Base-by-base conservation (phyloP, 2,113 vertebrate species). In the Peromyscus polionotus region DNA sequence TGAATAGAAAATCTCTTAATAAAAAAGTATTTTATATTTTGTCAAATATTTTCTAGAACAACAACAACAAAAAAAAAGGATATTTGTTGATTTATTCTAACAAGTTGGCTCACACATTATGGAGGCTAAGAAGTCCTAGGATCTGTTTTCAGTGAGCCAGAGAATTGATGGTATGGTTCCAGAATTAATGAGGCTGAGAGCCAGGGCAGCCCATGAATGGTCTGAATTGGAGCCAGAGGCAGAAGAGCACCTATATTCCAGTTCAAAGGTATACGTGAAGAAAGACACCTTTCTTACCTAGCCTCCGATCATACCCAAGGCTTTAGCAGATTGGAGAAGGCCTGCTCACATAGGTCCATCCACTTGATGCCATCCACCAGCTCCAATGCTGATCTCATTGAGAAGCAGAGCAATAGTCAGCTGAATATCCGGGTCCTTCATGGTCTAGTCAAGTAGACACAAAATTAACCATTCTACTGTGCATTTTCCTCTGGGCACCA, bases 341-440 rank as follows among this genome's bases (percentile, higher is more conserved):
- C 59, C 48, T 39, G 54, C 59, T n/a, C 67, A 51, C 26, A 28
- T 0, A 7, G 39, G 42, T 54, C 54, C 63, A 4, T 39, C 65
- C 86, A 42, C 42, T 77, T 77, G 39, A 33, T 26, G 9, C 16
- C 33, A 0, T 70, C 79, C 51, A 22, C 10, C 42, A 77, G 42
- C 19, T 48, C 26, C 57, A 36, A 70, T 10, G 7, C 28, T 42
- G 79, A 70, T 68, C 13, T 96, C 77, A 91, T 2, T 26, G 42
- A 95, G 70, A 80, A 94, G 95, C 48, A 72, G 80, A 86, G 70
- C 51, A 93, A 90, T 12, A 3, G 54, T 39, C 90, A 45, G n/a
- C 86, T 73, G 67, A 88, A 16, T 45, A 79, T 36, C 68, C 87
- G 39, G 93, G 26, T 4, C 12, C 54, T n/a, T 36, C 20, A 20